phyloP scores from a whole-genome alignment of 2,888 invertebrate species.

The Idaea dimidiata region DNA sequence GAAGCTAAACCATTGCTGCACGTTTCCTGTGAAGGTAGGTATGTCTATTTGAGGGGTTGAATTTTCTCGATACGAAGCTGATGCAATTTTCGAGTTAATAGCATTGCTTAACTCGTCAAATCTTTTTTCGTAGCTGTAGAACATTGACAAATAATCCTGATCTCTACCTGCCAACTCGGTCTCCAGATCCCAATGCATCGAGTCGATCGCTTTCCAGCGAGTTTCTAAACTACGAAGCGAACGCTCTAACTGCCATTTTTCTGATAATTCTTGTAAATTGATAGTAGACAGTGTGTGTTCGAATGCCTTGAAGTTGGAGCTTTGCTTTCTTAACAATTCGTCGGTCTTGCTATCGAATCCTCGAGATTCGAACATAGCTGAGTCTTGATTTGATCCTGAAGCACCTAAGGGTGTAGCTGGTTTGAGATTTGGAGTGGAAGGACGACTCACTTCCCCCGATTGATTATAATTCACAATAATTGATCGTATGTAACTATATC shows the following conservation, averaged over 20 bases:
- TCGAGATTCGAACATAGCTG: too few relatives aligned
- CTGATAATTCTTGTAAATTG: background rate
- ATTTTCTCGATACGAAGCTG: background rate
- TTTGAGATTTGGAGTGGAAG: background rate
- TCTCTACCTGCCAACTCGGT: background rate
- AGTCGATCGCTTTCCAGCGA: background rate
- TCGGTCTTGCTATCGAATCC: background rate
- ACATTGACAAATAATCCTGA: background rate
- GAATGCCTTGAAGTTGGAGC: background rate
- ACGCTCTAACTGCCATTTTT: background rate
- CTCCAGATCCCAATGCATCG: background rate
- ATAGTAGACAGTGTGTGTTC: background rate
- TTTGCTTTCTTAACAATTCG: background rate
- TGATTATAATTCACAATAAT: background rate
- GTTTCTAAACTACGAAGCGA: background rate
- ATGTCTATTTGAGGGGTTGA: background rate
- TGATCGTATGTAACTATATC: background rate
- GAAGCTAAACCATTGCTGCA: conserved; percentile 1
- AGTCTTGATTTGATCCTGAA: too few relatives aligned
- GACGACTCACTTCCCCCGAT: background rate
- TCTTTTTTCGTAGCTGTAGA: background rate
- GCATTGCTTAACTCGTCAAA: background rate
- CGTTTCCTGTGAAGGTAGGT: background rate
- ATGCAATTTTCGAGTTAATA: background rate
- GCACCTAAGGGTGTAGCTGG: too few relatives aligned